Evolutionary conservation across 2,797 vertebrate species (phyloP), one percentile per base, ranked within the genome.

Genomic region (Pteropus rufus): DNA sequence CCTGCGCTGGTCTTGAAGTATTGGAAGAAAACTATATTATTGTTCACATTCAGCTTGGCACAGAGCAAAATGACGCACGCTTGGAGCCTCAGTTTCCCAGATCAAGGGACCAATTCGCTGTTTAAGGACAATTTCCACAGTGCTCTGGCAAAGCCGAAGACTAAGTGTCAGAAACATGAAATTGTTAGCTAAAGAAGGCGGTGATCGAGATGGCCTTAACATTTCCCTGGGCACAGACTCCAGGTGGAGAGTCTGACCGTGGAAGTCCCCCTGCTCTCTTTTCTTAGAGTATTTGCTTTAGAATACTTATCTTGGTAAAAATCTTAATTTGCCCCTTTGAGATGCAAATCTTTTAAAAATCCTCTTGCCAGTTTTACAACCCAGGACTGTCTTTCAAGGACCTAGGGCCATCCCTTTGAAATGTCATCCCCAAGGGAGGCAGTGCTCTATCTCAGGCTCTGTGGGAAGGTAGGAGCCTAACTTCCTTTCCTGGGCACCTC

Each of bases 1-100:
- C 92, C 98, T 98, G 84, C 12, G 5, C 23, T 89, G 88, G 67
- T 97, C 96, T 98, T 98, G 93, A 92, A 76, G 15, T 60, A n/a
- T 44, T 70, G 41, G 34, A 54, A 89, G 31, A 70, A 88, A 88
- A 56, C 24, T 52, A 2, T 75, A 49, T 87, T 56, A 36, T 72
- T 5, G 4, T 75, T 10, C 56, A 77, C 31, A 67, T 88, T 79
- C 52, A 26, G 10, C 36, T 76, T 58, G 31, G 9, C 89, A 26
- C 52, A 86, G 46, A 60, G 46, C 29, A 81, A 62, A 75, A 44
- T 15, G 36, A 21, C 44, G 26, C 24, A 23, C 1, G 23, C 14
- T 16, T 39, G 4, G 67, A 19, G 19, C 15, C 49, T 81, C 23
- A 2, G n/a, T 19, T 79, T 82, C 72, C 5, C 18, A 70, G 67